Base-by-base conservation (phyloP, 2,888 invertebrate genomes). In the Macropis europaea region DNA sequence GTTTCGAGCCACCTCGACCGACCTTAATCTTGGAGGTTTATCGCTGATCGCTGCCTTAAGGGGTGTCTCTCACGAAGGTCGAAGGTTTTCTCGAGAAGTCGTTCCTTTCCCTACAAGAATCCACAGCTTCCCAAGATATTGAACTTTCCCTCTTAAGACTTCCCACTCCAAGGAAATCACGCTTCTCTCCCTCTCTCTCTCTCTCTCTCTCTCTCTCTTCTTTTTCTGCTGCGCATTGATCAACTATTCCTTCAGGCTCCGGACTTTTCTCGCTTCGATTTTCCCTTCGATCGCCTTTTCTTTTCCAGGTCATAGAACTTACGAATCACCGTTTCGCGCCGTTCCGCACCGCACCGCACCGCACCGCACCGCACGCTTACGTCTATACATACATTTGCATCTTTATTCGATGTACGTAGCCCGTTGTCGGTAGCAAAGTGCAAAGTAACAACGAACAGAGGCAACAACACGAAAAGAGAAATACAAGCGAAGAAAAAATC, bases 1-100 rank as follows among this genome's bases (percentile, higher is more conserved):
- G 24, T 40, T 28, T 28, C 9, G 3, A 17, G 19, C 13, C 5
- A 11, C 26, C 13, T 34, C 15, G 50, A 5, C 13, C n/a, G 43
- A 56, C 34, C 34, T 56, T 56, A 57, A 69, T 62, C 45, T 43
- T 11, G 11, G 5, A n/a, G 28, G 24, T 72, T 72, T 68, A 71
- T 62, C 62, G 45, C 36, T n/a, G 32, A 30, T 40, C 38, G 24
- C 28, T 50, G 30, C 3, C 34, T 57, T 40, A 40, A 34, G 32
- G 30, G 17, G 15, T 34, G 24, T 48, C 42, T 34, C 13, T 30
- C 13, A n/a, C 28, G 38, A 34, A 48, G 13, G 36, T 38, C 48
- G 17, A 53, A 56, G 17, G 17, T 52, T 43, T 50, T n/a, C 26
- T 15, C 11, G 13, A 34, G 42, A 15, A 36, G 19, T 34, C 32